These are phyloP conservation scores for Hecatera dysodea DNA, from an alignment of 2,888 invertebrate species.

Conservation along the genomic window DNA sequence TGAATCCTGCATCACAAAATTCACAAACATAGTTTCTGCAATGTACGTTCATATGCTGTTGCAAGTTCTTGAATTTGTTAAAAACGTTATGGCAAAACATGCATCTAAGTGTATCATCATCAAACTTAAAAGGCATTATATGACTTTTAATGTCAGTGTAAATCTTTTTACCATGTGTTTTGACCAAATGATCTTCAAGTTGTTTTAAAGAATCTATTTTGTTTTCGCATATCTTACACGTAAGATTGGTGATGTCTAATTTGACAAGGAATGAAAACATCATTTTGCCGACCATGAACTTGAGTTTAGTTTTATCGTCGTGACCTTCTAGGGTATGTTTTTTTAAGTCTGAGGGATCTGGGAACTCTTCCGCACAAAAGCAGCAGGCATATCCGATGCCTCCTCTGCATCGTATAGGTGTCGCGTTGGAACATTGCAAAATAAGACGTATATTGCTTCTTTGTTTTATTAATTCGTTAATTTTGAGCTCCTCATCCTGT, in stretches of 20 bases:
- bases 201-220: constrained; percentile 57
- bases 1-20: constrained; percentile 80
- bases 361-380: constrained; percentile 71
- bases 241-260: constrained; percentile 64
- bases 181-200: constrained; percentile 62
- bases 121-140: constrained; percentile 65
- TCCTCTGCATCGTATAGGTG: constrained; percentile 67
- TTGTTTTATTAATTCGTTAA: constrained; percentile 60
- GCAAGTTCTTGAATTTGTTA: constrained; percentile 69
- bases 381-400: constrained; percentile 71
- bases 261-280: constrained; percentile 66
- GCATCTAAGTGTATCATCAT: constrained; percentile 54
- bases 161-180: constrained; percentile 59
- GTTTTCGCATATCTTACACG: constrained; percentile 59
- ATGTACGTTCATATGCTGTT: constrained; percentile 84
- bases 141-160: constrained; percentile 65
- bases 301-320: constrained; percentile 64
- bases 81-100: constrained; percentile 58
- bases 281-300: constrained; percentile 66
- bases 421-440: constrained; percentile 71
- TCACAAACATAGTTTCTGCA: constrained; percentile 81
- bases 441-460: constrained; percentile 65
- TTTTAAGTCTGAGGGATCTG: constrained; percentile 70
- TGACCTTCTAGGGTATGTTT: constrained; percentile 69
- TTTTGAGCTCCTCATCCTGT: constrained; percentile 32